Percentiles rank a stretch among this genome's conserved stretches.
Conservation (phyloP, 2,797 vertebrate genomes). For the Vultur gryphus region DNA sequence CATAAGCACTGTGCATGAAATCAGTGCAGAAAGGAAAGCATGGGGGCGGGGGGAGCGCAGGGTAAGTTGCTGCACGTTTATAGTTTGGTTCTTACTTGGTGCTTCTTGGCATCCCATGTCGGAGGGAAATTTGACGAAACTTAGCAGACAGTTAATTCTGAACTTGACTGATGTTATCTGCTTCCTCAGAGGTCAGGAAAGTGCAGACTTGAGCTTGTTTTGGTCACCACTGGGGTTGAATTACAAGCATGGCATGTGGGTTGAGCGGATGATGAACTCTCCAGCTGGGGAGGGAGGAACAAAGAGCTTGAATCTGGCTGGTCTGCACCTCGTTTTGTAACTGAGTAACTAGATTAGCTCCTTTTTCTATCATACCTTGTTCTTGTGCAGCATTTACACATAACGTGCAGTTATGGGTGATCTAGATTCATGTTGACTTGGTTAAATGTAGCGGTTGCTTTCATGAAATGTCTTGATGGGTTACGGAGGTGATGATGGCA, state of each 20-base stretch:
- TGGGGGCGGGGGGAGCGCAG: fast-evolving
- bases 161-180: neutral
- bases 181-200: neutral
- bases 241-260: neutral
- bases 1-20: neutral
- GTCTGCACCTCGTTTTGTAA: neutral
- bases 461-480: neutral
- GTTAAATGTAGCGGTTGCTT: fast-evolving
- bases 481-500: neutral
- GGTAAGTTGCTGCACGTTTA: neutral
- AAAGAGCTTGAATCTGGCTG: neutral
- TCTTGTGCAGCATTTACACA: neutral
- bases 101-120: neutral
- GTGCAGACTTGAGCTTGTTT: neutral
- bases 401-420: fast-evolving
- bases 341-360: neutral
- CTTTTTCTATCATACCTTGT: neutral
- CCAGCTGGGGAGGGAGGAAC: neutral
- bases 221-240: neutral
- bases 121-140: neutral
- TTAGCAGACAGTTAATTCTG: neutral
- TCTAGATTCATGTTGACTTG: neutral
- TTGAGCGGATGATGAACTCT: neutral
- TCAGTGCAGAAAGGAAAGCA: neutral
- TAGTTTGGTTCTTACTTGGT: neutral